Evolutionary conservation across 2,888 invertebrate species (phyloP).

Genomic region (Maniola hyperantus): DNA sequence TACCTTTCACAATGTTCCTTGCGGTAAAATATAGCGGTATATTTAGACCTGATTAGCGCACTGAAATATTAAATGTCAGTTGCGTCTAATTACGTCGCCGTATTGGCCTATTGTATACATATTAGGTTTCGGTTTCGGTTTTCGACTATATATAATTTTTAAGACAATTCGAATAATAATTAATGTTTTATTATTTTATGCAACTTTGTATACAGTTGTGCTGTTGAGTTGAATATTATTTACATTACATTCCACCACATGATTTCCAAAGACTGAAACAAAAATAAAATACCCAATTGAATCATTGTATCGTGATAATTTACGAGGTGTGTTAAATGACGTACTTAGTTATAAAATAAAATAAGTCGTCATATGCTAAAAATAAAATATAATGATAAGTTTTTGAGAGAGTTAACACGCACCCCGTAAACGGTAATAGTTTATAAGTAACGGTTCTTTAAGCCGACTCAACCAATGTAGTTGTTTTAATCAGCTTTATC

Average conservation of each 20-base stretch:
- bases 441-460: constrained; percentile 38
- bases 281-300: constrained; percentile 37
- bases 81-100: too few species aligned
- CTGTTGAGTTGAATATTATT: constrained; percentile 41
- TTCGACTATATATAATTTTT: not conserved
- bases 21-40: too few species aligned
- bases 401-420: constrained; percentile 20
- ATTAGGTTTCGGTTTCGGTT: too few species aligned
- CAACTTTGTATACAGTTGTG: constrained; percentile 37
- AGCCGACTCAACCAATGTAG: constrained; percentile 41
- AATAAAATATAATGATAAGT: constrained; percentile 1
- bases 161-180: not conserved
- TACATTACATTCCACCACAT: constrained; percentile 52
- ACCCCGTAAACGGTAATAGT: constrained; percentile 39
- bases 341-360: constrained; percentile 29
- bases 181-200: constrained; percentile 8
- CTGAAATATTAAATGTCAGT: too few species aligned
- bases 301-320: constrained; percentile 38
- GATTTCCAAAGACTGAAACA: constrained; percentile 58
- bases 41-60: too few species aligned
- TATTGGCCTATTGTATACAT: too few species aligned
- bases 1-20: too few species aligned
- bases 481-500: constrained; percentile 39
- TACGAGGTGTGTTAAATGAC: constrained; percentile 40
- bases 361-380: constrained; percentile 12